Evolutionary conservation across 30 jellyfish, hydroid and myxozoan species (phyloP).

Genomic region (Cassiopea xamachana): DNA sequence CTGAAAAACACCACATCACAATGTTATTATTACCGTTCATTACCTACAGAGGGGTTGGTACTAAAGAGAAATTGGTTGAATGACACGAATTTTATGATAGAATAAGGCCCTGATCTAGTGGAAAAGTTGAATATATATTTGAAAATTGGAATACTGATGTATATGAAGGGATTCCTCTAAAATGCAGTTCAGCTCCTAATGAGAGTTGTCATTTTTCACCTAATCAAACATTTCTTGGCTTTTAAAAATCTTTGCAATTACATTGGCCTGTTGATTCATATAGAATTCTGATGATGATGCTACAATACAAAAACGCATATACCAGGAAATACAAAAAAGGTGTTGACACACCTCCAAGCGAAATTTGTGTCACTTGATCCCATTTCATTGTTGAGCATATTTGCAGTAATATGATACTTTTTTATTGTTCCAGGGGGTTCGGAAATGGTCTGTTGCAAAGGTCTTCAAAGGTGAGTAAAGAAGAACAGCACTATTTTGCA

Average conservation of each 20-base stretch:
- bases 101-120: too few species aligned
- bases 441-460: conserved; percentile 50
- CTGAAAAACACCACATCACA: too few species aligned
- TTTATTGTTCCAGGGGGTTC: conserved; percentile 2
- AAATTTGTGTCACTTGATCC: neutral
- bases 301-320: neutral
- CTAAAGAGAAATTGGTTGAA: too few species aligned
- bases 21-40: too few species aligned
- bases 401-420: neutral
- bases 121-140: too few species aligned
- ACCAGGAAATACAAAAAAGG: neutral
- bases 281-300: neutral
- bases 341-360: neutral
- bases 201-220: too few species aligned
- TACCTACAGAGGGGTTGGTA: too few species aligned
- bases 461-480: conserved; percentile 36
- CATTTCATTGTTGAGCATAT: neutral
- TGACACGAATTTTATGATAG: too few species aligned
- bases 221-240: neutral
- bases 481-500: neutral
- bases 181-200: too few species aligned
- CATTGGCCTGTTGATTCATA: neutral
- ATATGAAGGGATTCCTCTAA: too few species aligned
- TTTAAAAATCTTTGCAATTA: neutral
- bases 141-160: too few species aligned